Percentiles rank a stretch among this genome's conserved stretches.
Conservation (phyloP, 1,140 invertebrate species). For the Homarus americanus region DNA sequence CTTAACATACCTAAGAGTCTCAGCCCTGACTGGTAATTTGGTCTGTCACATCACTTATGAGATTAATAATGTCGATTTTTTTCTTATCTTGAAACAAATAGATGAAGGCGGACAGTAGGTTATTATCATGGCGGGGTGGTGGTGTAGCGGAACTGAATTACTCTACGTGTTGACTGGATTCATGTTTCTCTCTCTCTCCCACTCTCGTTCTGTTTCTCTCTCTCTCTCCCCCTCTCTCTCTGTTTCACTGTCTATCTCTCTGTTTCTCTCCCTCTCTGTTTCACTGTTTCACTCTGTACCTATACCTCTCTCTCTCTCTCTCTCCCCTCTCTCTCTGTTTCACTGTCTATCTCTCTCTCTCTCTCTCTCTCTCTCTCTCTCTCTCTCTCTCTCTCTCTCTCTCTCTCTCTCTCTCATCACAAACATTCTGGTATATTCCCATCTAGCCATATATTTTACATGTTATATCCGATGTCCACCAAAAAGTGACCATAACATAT, state of each 20-base stretch:
- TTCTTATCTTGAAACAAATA: neutral
- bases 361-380: constrained; percentile 22
- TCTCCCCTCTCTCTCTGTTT: constrained; percentile 5
- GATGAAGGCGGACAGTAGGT: neutral
- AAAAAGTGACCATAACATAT: too few relatives aligned
- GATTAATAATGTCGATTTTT: neutral
- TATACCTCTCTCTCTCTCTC: neutral
- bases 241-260: neutral
- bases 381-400: constrained; percentile 24
- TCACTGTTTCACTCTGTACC: neutral
- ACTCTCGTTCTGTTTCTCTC: neutral
- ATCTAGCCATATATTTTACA: too few relatives aligned
- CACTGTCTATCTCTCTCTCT: neutral
- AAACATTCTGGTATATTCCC: neutral
- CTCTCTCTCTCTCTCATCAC: neutral
- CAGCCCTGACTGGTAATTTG: neutral
- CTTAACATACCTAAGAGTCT: neutral
- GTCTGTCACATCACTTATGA: neutral
- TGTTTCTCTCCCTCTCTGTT: neutral
- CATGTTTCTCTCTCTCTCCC: neutral
- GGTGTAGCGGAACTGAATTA: neutral
- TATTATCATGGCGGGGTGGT: neutral
- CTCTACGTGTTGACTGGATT: neutral
- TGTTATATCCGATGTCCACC: too few relatives aligned
- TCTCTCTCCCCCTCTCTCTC: neutral